Evolutionary conservation across 1,140 invertebrate species (phyloP).

Genomic region (Wasmannia auropunctata): DNA sequence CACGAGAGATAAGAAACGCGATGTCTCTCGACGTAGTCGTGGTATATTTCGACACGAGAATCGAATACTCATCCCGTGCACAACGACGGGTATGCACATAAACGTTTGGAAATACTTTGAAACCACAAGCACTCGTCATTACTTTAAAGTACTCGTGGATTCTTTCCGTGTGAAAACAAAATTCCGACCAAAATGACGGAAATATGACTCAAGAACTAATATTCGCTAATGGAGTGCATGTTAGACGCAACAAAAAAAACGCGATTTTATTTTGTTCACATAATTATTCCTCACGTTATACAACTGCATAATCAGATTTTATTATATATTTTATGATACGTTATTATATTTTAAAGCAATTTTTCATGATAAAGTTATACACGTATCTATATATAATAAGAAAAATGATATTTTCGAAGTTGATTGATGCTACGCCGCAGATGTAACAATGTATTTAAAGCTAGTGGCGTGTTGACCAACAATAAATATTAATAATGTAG

Average conservation of each 20-base stretch:
- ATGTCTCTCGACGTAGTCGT: not conserved
- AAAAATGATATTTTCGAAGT: not conserved
- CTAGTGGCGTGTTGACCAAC: no score
- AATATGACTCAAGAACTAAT: not conserved
- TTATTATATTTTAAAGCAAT: not conserved
- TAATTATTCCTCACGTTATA: no score
- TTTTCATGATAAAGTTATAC: not conserved
- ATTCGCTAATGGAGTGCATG: not conserved
- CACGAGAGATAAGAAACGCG: not conserved
- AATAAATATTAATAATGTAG: not conserved
- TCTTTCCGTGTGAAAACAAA: not conserved
- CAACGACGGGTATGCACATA: not conserved
- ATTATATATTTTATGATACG: no score
- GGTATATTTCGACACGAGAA: not conserved
- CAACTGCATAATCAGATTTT: no score
- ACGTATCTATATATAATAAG: not conserved
- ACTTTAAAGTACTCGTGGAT: not conserved
- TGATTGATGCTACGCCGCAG: not conserved
- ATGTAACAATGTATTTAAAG: not conserved
- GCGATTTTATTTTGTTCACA: no score
- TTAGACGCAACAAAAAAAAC: not conserved
- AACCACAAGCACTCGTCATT: not conserved
- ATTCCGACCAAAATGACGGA: not conserved
- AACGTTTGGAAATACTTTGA: not conserved
- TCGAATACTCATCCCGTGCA: not conserved